Evolutionary conservation across 2,797 vertebrate genomes (phyloP), one percentile per base, ranked within the genome.

Genomic region (Nannoperca obscura): DNA sequence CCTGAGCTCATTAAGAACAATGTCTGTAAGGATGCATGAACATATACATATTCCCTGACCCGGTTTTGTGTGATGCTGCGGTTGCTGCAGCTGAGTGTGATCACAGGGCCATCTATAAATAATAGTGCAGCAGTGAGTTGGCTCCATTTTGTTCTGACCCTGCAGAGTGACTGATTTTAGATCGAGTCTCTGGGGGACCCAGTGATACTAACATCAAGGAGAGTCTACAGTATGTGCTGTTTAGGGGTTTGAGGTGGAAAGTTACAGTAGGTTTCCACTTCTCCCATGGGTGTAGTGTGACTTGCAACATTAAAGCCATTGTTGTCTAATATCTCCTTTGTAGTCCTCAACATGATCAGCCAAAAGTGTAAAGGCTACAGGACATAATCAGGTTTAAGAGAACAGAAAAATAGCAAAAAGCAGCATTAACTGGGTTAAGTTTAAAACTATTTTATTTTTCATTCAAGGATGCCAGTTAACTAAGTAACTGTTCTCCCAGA

Each of bases 41-140:
- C 60, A 82, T 60, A 64, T 38, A 65, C 82, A 65, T 49, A 74
- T 54, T 53, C 69, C 61, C 38, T 78, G 89, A 88, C 82, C 85
- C 53, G 62, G 34, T 82, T 88, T 74, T 17, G 22, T 52, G 53
- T 19, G 50, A 74, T 1, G 76, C 44, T 47, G 71, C 60, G 4
- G 17, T 73, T 71, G 66, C 74, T 57, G 74, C 81, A 85, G 76
- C 85, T 74, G 64, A 78, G 47, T 64, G 22, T 9, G 40, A 78
- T 76, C 30, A 58, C 44, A 63, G 54, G 73, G 44, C 78, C 75
- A 54, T 88, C 86, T 88, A 86, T 87, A 83, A 89, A 84, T 91
- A 87, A 90, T 60, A 47, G 57, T 62, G 46, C 50, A 38, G 82
- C 62, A 40, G 72, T 65, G 60, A 83, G 74, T 76, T 71, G 63